A percentile compares a stretch with the other conserved stretches of the same genome.
phyloP scores from a whole-genome alignment of 2,797 vertebrate genomes.

The Pterois miles region DNA sequence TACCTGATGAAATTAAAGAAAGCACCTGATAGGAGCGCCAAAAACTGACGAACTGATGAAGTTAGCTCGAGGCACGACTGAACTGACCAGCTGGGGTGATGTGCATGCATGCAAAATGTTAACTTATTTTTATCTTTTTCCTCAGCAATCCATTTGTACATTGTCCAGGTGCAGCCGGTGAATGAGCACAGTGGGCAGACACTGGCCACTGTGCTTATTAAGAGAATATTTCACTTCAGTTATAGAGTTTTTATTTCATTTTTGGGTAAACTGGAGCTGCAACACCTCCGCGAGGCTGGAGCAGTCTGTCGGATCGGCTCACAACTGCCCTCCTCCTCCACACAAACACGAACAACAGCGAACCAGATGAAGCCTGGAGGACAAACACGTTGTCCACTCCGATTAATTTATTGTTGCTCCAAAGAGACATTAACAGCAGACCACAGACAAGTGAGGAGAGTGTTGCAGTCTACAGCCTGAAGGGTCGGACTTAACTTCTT shows the following conservation, averaged over 20 bases:
- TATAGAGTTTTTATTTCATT: neutral
- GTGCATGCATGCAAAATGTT: neutral
- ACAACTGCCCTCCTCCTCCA: constrained; percentile 42
- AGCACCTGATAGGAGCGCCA: neutral
- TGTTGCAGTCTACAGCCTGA: constrained; percentile 57
- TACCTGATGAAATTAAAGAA: neutral
- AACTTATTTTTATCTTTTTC: neutral
- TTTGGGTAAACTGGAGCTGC: neutral
- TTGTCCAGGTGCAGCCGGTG: neutral
- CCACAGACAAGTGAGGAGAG: constrained; percentile 51
- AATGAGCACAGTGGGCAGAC: no score
- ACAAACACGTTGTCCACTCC: constrained; percentile 63
- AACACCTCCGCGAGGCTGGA: constrained; percentile 12
- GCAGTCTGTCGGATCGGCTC: neutral
- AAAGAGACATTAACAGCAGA: constrained; percentile 68
- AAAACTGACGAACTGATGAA: neutral
- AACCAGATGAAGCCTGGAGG: constrained; percentile 61
- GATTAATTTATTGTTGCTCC: constrained; percentile 68
- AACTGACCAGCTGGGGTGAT: neutral
- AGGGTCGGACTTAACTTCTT: constrained; percentile 36
- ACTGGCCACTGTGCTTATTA: neutral
- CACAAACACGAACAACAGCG: constrained; percentile 14
- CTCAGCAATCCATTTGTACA: neutral
- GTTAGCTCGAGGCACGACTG: neutral
- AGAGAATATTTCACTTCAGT: constrained; percentile 1